Evolutionary conservation across 2,888 invertebrate species (phyloP).

Genomic region (Yponomeuta cagnagella): DNA sequence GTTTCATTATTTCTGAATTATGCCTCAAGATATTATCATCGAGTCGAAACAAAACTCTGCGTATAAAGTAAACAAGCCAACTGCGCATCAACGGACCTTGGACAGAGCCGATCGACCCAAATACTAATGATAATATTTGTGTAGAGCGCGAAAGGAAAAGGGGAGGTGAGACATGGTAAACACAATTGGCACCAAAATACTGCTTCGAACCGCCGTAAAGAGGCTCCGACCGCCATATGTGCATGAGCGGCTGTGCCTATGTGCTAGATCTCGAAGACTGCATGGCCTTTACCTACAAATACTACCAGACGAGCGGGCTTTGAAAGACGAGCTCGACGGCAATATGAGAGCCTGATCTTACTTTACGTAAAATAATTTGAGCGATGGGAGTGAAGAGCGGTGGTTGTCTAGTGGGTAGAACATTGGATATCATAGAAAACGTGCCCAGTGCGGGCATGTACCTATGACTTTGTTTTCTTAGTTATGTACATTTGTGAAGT

Average conservation of each 20-base stretch:
- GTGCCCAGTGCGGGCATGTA: too few species aligned
- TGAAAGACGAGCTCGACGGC: too few species aligned
- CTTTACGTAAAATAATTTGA: too few species aligned
- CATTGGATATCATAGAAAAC: too few species aligned
- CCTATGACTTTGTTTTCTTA: too few species aligned
- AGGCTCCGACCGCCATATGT: not conserved
- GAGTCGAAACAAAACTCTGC: not conserved
- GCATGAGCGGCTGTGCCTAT: not conserved
- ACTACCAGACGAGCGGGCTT: conserved; percentile 22
- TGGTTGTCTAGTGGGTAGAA: too few species aligned
- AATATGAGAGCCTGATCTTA: too few species aligned
- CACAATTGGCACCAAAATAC: conserved; percentile 8
- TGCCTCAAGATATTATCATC: not conserved
- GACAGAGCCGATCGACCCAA: conserved; percentile 11
- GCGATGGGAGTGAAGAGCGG: too few species aligned
- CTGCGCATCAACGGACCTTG: conserved; percentile 10
- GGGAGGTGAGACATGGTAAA: conserved; percentile 10
- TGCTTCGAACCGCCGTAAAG: conserved; percentile 7
- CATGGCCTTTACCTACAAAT: not conserved
- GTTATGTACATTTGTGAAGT: too few species aligned
- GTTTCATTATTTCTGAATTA: not conserved
- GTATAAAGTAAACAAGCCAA: conserved; percentile 5
- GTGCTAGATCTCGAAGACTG: not conserved
- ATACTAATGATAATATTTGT: conserved; percentile 10
- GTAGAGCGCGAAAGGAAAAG: conserved; percentile 1